Base-by-base conservation (phyloP, 2,888 invertebrate species). In the Fabriciana adippe region DNA sequence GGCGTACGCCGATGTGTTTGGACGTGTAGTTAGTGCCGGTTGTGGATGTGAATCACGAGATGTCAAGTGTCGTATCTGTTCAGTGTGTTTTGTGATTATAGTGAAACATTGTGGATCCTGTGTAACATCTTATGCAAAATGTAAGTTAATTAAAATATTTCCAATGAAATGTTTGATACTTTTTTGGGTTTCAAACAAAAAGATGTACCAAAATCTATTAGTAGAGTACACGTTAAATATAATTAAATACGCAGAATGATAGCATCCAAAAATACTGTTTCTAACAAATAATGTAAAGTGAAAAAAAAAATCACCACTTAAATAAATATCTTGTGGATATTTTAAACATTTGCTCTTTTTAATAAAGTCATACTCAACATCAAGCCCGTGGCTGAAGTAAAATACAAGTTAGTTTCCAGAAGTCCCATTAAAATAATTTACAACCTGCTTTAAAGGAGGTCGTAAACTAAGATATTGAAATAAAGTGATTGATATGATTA, bases 1-100 rank as follows among this genome's bases (percentile, higher is more conserved):
- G 89, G 88, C 86, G 76, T 81, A 74, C 72, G 89, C 86, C 87
- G 90, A 72, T 72, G 82, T 55, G 74, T 71, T 70, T 70, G 76
- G 84, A 86, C 81, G 89, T 79, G 76, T 76, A 8, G 2, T 75
- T 70, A 72, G 78, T 77, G 83, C 73, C 71, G 76, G 71, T 70
- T 63, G 78, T 75, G 78, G 71, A 68, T 81, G 85, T 81, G 84
- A 83, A 78, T 83, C 84, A 84, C 89, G 89, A 61, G 16, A 89
- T 88, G 88, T 82, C 80, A 75, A 80, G 85, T 85, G 85, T 73
- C 76, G 79, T 80, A 79, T 78, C 78, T 75, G 78, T 77, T 79
- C 80, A 78, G 83, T 84, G 86, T 82, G 80, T 76, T 76, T 77
- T 76, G 83, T 88, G 88, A 82, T 82, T 82, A 83, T 73, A 69